phyloP scores from a whole-genome alignment of 2,797 vertebrate genomes.

The Limosa lapponica region DNA sequence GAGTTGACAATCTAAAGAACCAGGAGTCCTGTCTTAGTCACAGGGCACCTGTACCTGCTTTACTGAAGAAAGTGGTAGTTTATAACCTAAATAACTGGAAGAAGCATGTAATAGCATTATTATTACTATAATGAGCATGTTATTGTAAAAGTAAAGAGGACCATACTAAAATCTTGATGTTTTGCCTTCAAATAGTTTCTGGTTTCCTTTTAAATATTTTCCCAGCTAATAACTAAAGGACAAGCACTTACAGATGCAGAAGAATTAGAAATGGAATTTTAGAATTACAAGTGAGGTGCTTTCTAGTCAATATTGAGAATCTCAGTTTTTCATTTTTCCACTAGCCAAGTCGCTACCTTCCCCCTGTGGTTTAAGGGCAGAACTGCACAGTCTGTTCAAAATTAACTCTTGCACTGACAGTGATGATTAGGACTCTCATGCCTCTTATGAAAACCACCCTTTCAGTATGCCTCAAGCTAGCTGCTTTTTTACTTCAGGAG shows the following conservation, averaged over 20 bases:
- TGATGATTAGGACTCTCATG: background rate
- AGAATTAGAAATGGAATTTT: background rate
- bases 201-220: background rate
- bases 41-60: background rate
- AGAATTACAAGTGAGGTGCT: background rate
- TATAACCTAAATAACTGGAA: background rate
- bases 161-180: background rate
- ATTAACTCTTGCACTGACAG: background rate
- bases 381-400: conserved; percentile 1
- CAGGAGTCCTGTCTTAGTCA: background rate
- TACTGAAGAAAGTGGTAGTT: background rate
- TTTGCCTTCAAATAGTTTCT: background rate
- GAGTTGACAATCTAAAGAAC: background rate
- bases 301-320: background rate
- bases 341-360: background rate
- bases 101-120: background rate
- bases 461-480: background rate
- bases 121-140: background rate
- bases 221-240: background rate
- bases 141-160: background rate
- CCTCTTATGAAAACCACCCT: background rate
- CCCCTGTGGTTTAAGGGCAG: conserved; percentile 1
- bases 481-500: background rate
- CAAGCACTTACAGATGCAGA: background rate
- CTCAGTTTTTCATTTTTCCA: background rate